Evolutionary conservation across 2,888 invertebrate species (phyloP).

Genomic region (Nomada goodeniana): DNA sequence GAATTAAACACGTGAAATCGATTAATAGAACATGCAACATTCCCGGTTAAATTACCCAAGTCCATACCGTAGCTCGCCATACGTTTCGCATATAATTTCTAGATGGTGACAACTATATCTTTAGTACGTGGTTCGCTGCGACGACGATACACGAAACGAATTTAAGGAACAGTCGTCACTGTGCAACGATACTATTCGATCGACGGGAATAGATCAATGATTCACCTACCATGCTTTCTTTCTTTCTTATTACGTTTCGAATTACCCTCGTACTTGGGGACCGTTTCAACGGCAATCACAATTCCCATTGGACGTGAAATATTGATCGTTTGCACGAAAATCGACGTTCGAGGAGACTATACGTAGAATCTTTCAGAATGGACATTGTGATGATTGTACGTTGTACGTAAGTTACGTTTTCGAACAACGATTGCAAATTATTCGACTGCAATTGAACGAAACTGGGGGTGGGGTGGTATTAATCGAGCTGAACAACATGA

Average conservation of each 20-base stretch:
- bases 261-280: neutral
- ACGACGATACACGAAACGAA: neutral
- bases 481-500: slow-evolving; percentile 33
- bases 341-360: neutral
- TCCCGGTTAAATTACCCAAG: slow-evolving; percentile 70
- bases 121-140: slow-evolving; percentile 2
- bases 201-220: slow-evolving; percentile 20
- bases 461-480: neutral
- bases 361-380: neutral
- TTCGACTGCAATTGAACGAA: neutral
- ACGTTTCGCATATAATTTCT: slow-evolving; percentile 48
- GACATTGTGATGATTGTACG: neutral
- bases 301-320: neutral
- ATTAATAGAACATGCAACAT: slow-evolving; percentile 77
- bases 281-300: neutral
- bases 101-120: neutral
- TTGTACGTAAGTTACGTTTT: neutral
- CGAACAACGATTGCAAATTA: neutral
- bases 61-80: slow-evolving; percentile 63
- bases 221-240: slow-evolving; percentile 31
- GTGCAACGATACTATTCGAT: neutral
- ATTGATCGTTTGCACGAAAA: neutral
- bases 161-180: neutral
- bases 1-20: slow-evolving; percentile 65
- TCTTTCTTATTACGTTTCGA: neutral